Conservation (phyloP, 2,797 vertebrate species). For the Protosalanx chinensis region DNA sequence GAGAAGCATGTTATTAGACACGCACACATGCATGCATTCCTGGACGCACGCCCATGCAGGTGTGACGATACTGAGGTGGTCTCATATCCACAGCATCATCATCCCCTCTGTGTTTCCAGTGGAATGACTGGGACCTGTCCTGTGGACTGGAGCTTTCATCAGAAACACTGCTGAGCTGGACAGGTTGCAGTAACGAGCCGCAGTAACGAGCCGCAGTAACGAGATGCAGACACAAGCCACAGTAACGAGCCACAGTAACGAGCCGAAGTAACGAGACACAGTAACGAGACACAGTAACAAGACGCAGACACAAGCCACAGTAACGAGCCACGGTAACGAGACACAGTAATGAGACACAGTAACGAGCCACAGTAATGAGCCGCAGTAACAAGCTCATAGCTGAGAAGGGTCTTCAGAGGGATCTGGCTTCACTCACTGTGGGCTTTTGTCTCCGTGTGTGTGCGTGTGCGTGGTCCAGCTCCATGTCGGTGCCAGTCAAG, state of each 20-base stretch:
- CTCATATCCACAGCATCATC: background rate
- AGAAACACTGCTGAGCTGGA: background rate
- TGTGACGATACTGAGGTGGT: background rate
- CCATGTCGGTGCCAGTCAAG: constrained; percentile 65
- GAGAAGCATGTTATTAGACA: too few relatives aligned
- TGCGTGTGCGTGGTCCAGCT: constrained; percentile 44
- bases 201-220: background rate
- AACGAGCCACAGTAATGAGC: background rate
- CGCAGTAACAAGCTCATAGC: background rate
- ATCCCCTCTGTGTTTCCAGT: background rate
- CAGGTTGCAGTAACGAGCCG: too few relatives aligned
- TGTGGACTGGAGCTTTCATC: background rate
- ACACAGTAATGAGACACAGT: too few relatives aligned
- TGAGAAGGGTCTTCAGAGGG: background rate
- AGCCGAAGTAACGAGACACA: too few relatives aligned
- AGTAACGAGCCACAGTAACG: too few relatives aligned
- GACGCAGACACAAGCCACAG: too few relatives aligned
- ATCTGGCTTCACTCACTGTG: background rate
- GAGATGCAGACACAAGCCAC: too few relatives aligned
- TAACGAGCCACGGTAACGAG: too few relatives aligned
- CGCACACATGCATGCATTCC: too few relatives aligned
- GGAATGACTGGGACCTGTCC: background rate
- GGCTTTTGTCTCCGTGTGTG: background rate
- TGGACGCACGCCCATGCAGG: background rate
- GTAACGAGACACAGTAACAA: too few relatives aligned